Percentiles rank a stretch among this genome's conserved stretches.
Conservation (phyloP, 2,797 vertebrate species). For the Cryptoblepharus egeriae region DNA sequence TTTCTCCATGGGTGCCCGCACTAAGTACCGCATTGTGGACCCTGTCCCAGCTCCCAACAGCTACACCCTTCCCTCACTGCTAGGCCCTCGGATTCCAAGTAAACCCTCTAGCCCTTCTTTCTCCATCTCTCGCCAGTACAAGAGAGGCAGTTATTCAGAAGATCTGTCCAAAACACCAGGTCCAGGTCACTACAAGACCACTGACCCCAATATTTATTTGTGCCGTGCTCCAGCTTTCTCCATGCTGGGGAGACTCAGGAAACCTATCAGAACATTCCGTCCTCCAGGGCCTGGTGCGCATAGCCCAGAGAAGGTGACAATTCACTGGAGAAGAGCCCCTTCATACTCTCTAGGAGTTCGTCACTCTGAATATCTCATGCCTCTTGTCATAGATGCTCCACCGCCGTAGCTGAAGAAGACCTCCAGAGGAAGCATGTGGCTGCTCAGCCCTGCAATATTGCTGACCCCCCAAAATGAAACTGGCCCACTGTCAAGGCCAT, state of each 20-base stretch:
- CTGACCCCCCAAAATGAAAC: too few relatives aligned
- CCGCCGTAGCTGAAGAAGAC: constrained; percentile 14
- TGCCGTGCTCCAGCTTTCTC: constrained; percentile 85
- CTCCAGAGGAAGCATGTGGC: not conserved
- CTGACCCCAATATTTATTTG: constrained; percentile 80
- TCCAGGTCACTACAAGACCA: constrained; percentile 83
- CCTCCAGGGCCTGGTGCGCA: constrained; percentile 85
- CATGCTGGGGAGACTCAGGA: constrained; percentile 82
- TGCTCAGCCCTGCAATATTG: not conserved
- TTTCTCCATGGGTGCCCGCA: constrained; percentile 85
- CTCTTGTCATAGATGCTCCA: constrained; percentile 70
- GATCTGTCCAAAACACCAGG: constrained; percentile 85
- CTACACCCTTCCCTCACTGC: constrained; percentile 84
- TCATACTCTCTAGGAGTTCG: constrained; percentile 85
- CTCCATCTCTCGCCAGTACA: constrained; percentile 75
- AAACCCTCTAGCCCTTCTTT: constrained; percentile 85
- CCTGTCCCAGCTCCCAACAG: constrained; percentile 85
- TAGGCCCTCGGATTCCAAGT: constrained; percentile 79
- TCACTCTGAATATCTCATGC: constrained; percentile 84
- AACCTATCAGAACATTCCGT: constrained; percentile 35
- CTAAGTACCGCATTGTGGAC: constrained; percentile 79
- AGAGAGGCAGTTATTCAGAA: constrained; percentile 71
- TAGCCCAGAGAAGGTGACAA: constrained; percentile 81
- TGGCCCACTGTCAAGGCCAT: not conserved
- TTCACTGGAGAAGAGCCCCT: constrained; percentile 77